Base-by-base conservation (phyloP, 2,113 vertebrate genomes). In the Sylvietta virens region DNA sequence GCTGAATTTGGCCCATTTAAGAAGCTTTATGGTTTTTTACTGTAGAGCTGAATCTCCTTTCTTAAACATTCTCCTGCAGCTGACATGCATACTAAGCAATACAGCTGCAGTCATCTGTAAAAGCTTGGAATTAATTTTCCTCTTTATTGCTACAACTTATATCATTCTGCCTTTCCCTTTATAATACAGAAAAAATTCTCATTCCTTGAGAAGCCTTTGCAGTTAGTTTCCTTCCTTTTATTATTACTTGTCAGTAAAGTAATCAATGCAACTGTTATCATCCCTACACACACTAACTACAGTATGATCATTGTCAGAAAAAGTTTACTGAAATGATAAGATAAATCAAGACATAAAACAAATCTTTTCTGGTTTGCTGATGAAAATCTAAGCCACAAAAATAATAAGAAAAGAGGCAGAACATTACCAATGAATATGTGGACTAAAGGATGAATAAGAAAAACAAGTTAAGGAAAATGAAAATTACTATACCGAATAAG, bases 131-230 rank as follows among this genome's bases (percentile, higher is more conserved):
- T 71, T 81, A 76, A 70, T 94, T 81, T 95, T 95, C 93, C 45
- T 86, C 61, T 90, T 94, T 95, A 97, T 92, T 92, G 86, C 80
- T 81, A 65, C 50, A 83, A 80, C 77, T 94, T 96, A 90, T 93
- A 93, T 92, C 44, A 78, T 93, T 81, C 64, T 0, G 23, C 72
- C 44, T 95, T 87, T 87, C 44, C 71, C 28, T 93, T 92, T 89
- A 88, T 81, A 94, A 81, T 60, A 86, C 15, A 65, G 67, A 81
- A 93, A 91, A 57, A 3, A 1, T 28, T 71, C 42, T 90, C 53
- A 54, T 96, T 94, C 65, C 60, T 92, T 88, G 51, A 93, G 82
- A 94, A 90, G 72, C 42, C 64, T 60, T 53, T 95, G 86, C 60
- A 88, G 86, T 95, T 92, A 87, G 9, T 64, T 93, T 97, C 51